Evolutionary conservation across 2,113 vertebrate genomes (phyloP), one percentile per base, ranked within the genome.

Genomic region (Meles meles): DNA sequence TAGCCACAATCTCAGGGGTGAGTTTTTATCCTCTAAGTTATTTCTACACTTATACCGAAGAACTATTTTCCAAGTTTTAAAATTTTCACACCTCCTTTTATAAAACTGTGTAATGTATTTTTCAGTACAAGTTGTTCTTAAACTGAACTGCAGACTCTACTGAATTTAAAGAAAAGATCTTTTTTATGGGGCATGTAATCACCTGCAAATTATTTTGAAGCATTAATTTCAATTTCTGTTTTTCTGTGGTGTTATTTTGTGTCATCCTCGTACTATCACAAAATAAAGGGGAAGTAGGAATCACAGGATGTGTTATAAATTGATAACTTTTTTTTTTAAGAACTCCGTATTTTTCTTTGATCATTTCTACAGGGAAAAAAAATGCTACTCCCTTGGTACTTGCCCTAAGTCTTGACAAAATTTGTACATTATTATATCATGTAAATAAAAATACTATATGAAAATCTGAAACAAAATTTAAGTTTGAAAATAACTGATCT

Each of bases 401-500:
- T 82, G 17, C 84, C 55, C 10, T 76, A 37, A 49, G 8, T 65
- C 79, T 52, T 97, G 52, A 55, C 57, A 91, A 76, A 97, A 96
- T 63, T 87, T 79, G 39, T 94, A 72, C 80, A 82, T 81, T 71
- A 88, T n/a, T 85, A 34, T 90, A 65, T 82, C 61, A 79, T 67
- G 61, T 92, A 93, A 95, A 91, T 88, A 82, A 93, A 94, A 94
- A 59, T 55, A 79, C 31, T 90, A 8, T 72, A 49, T 81, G 67
- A 90, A 97, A 90, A 94, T 93, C 11, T 94, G 31, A 74, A 98
- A 55, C 65, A 94, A 97, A 93, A 91, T 86, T 84, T 69, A 83
- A 94, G n/a, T 6, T 83, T 67, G 69, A 95, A 96, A 93, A 61
- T 63, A 87, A 76, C 20, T 90, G 31, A 85, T 69, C 94, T 90